Evolutionary conservation across 2,888 invertebrate species (phyloP).

Genomic region (Drosophila mimica): DNA sequence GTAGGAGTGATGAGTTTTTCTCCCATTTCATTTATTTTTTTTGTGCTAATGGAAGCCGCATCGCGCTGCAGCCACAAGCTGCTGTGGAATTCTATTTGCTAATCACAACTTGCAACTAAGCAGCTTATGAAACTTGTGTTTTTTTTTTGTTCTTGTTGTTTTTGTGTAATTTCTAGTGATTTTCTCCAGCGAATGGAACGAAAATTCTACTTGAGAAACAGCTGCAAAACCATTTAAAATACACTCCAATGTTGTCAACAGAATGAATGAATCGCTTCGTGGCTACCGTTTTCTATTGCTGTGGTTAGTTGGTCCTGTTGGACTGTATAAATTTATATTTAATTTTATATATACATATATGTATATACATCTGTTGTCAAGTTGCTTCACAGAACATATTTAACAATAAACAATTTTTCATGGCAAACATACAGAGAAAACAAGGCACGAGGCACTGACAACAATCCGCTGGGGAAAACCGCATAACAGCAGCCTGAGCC

Average conservation of each 20-base stretch:
- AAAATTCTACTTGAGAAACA: conserved; percentile 61
- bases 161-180: conserved; percentile 57
- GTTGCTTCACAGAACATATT: conserved; percentile 67
- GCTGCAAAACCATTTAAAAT: conserved; percentile 66
- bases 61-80: conserved; percentile 54
- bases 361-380: conserved; percentile 45
- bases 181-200: conserved; percentile 42
- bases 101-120: conserved; percentile 80
- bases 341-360: background rate
- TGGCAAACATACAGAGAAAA: conserved; percentile 26
- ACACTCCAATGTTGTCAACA: conserved; percentile 48
- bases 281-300: conserved; percentile 1
- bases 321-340: conserved; percentile 6
- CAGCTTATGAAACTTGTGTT: conserved; percentile 75
- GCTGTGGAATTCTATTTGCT: conserved; percentile 68
- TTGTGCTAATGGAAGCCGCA: conserved; percentile 62
- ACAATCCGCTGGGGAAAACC: conserved; percentile 56
- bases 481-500: conserved; percentile 64
- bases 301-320: conserved; percentile 18
- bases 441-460: conserved; percentile 38
- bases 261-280: conserved; percentile 3
- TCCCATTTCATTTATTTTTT: conserved; percentile 14
- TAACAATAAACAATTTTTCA: conserved; percentile 77
- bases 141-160: conserved; percentile 29
- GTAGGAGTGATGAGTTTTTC: conserved; percentile 48